A percentile compares a stretch with the other conserved stretches of the same genome.
Evolutionary conservation across 2,888 invertebrate genomes (phyloP).

Genomic region (Belgica antarctica): DNA sequence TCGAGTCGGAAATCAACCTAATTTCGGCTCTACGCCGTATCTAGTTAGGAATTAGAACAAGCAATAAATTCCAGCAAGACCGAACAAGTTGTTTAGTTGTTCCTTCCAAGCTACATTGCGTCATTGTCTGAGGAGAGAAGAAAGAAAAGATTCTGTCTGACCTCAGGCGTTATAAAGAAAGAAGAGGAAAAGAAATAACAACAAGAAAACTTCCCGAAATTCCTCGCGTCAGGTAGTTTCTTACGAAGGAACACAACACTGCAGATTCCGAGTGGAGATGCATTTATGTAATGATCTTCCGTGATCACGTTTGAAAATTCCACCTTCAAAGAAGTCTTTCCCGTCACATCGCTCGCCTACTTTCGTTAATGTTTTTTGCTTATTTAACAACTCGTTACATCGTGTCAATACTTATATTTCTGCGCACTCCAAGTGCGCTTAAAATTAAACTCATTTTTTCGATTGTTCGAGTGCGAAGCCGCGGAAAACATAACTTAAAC

Average conservation of each 20-base stretch:
- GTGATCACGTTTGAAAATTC: neutral
- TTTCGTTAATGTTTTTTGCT: conserved; percentile 10
- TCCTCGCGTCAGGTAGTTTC: neutral
- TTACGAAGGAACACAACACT: neutral
- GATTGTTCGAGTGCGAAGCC: neutral
- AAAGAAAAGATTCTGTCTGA: neutral
- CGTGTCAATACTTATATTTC: conserved; percentile 32
- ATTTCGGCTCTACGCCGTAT: neutral
- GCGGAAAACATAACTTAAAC: neutral
- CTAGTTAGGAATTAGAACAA: neutral
- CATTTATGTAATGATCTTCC: conserved; percentile 13
- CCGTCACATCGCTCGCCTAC: neutral
- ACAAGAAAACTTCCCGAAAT: conserved; percentile 11
- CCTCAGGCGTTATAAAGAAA: neutral
- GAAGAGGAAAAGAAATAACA: conserved; percentile 10
- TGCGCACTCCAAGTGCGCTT: neutral
- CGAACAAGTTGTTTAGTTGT: too few species aligned
- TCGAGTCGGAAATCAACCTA: conserved; percentile 1
- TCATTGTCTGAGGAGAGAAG: conserved; percentile 13
- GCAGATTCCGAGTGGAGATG: neutral
- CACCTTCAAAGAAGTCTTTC: neutral
- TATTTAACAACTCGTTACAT: conserved; percentile 32
- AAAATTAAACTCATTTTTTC: neutral
- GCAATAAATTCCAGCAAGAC: too few species aligned
- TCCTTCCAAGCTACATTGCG: neutral